Conservation (phyloP, 2,888 invertebrate genomes). For the Orthosia gracilis region DNA sequence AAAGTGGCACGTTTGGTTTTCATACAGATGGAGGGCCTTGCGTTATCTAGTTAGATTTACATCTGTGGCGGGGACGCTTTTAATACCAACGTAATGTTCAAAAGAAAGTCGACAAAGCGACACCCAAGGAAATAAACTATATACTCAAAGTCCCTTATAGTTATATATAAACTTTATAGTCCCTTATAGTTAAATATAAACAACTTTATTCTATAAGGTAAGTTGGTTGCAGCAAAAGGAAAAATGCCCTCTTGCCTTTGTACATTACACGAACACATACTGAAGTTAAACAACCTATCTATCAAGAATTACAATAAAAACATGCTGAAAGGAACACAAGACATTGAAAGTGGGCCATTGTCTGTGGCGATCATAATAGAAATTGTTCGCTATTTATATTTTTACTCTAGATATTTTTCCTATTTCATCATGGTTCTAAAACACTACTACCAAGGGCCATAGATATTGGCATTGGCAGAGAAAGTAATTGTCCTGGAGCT, state of each 20-base stretch:
- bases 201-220: no score
- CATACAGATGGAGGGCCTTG: no score
- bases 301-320: background rate
- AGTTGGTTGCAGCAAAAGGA: no score
- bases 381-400: background rate
- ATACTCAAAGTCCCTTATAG: no score
- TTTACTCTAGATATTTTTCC: background rate
- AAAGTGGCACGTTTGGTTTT: no score
- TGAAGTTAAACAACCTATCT: background rate
- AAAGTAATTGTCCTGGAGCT: constrained; percentile 83
- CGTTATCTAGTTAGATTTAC: no score
- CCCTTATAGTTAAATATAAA: no score
- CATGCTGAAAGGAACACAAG: background rate
- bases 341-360: background rate
- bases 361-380: background rate
- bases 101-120: background rate
- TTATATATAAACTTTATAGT: no score
- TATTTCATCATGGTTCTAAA: background rate
- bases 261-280: background rate
- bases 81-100: no score
- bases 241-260: no score
- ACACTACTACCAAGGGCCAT: constrained; percentile 21
- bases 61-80: no score
- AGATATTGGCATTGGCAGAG: constrained; percentile 80
- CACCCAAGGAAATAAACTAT: no score